These are phyloP conservation scores for Drosophila ogumai DNA, from an alignment of 1,140 invertebrate genomes.

Conservation along the genomic window DNA sequence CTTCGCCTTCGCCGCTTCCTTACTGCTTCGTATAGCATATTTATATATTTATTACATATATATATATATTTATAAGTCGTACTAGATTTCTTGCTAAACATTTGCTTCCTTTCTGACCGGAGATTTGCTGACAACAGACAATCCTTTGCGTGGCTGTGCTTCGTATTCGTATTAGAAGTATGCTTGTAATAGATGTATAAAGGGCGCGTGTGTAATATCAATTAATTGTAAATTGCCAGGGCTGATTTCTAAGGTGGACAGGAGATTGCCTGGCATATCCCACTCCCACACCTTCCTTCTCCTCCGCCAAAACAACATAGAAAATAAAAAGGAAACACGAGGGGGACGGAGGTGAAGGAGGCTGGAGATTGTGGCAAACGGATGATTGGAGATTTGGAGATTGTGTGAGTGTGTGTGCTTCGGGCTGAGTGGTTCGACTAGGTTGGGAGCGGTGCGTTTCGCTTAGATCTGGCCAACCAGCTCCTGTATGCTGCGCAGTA, in stretches of 20 bases:
- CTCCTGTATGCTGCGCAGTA: slow-evolving; percentile 83
- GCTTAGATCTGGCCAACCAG: slow-evolving; percentile 77
- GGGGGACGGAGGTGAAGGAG: not conserved
- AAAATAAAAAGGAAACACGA: not conserved
- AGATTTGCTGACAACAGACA: slow-evolving; percentile 21
- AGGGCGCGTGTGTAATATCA: slow-evolving; percentile 29
- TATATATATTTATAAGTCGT: slow-evolving; percentile 35
- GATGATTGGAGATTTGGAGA: slow-evolving; percentile 9
- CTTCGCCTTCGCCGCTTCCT: not conserved
- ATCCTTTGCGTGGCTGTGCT: not conserved
- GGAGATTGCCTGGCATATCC: slow-evolving; percentile 2
- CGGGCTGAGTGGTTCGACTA: slow-evolving; percentile 44
- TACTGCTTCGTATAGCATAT: slow-evolving; percentile 12
- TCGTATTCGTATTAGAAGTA: slow-evolving; percentile 12
- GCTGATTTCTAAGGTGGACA: slow-evolving; percentile 6
- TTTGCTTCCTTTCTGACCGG: slow-evolving; percentile 1
- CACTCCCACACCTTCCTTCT: not conserved
- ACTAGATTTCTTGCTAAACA: slow-evolving; percentile 37
- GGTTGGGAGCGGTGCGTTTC: slow-evolving; percentile 8
- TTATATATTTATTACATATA: slow-evolving; percentile 25
- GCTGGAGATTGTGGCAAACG: not conserved
- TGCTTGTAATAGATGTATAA: slow-evolving; percentile 16
- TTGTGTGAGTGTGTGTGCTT: slow-evolving; percentile 1
- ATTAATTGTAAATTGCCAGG: slow-evolving; percentile 18
- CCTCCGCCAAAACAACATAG: slow-evolving; percentile 9